Evolutionary conservation across 1,140 invertebrate species (phyloP), one percentile per base, ranked within the genome.

Genomic region (Lasioglossum albipes): DNA sequence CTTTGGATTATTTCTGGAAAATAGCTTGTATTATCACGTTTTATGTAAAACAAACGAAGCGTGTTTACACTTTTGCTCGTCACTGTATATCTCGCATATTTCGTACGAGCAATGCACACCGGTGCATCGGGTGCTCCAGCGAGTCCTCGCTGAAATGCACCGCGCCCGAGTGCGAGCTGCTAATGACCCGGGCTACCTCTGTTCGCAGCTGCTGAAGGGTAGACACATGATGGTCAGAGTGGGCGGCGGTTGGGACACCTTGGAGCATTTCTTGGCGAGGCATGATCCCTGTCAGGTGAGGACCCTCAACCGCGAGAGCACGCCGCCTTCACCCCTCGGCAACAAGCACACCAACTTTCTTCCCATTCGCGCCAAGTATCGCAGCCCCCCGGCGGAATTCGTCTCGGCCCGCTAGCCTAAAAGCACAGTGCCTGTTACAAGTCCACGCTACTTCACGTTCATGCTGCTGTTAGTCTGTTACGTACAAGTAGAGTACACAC

Each of bases 181-280:
- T 85, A 83, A 83, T 77, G 66, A 86, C 10, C 52, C n/a, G 0
- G 49, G 41, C 67, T 70, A 62, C 80, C 2, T 65, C 57, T 91
- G 83, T 85, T 94, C 94, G 18, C 93, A 97, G 97, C 92, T 97
- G 86, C 93, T 98, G 87, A 97, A 97, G 90, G 96, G 96, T 66
- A 94, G 96, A 64, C 97, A 97, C 92, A 98, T 98, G 94, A 99
- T 98, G 97, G 98, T 99, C 16, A 95, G 98, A 87, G 97, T 98
- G 27, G 98, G 97, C 64, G 98, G 97, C 69, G 96, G 97, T 64
- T 98, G 97, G 97, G 97, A 98, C 92, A 98, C 97, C 13, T 94
- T 99, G 89, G 97, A 98, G 90, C 97, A 98, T 93, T 99, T 98
- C 93, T 94, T 98, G 89, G 95, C 96, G 88, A 96, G 97, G 77